Conservation (phyloP, 2,888 invertebrate genomes). For the Drosophila trichaetosa region DNA sequence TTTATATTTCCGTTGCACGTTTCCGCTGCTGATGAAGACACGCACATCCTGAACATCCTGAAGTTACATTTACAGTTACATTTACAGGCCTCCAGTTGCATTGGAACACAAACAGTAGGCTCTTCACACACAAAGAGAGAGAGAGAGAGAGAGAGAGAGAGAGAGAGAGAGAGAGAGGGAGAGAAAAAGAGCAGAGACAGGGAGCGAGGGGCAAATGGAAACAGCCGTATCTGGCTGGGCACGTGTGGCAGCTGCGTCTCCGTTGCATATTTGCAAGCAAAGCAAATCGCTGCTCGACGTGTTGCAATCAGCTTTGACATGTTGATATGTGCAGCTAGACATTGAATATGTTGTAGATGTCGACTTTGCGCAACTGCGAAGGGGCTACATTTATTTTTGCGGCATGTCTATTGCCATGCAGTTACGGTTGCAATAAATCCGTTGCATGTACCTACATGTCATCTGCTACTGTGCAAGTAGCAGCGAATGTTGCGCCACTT, state of each 20-base stretch:
- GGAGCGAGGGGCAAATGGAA: neutral
- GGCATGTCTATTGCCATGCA: conserved; percentile 21
- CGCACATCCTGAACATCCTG: conserved; percentile 57
- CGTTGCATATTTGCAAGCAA: conserved; percentile 43
- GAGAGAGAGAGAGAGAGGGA: neutral
- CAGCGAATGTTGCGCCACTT: conserved; percentile 23
- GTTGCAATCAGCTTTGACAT: conserved; percentile 72
- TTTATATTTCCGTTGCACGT: conserved; percentile 71
- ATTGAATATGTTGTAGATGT: conserved; percentile 71
- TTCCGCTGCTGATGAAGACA: conserved; percentile 62
- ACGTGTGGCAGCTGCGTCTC: conserved; percentile 35
- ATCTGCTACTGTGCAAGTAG: conserved; percentile 35
- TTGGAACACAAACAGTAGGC: conserved; percentile 15
- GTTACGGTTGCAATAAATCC: conserved; percentile 49
- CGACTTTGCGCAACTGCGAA: conserved; percentile 27
- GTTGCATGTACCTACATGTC: conserved; percentile 47
- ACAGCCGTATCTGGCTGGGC: neutral
- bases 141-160: neutral
- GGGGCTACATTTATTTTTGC: conserved; percentile 9
- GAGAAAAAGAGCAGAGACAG: neutral
- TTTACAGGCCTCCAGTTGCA: conserved; percentile 9
- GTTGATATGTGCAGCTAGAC: conserved; percentile 56
- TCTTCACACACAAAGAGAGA: conserved; percentile 8
- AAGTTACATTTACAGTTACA: neutral
- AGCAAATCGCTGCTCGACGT: conserved; percentile 25